Base-by-base conservation (phyloP, 2,113 vertebrate genomes). In the Takifugu bimaculatus region DNA sequence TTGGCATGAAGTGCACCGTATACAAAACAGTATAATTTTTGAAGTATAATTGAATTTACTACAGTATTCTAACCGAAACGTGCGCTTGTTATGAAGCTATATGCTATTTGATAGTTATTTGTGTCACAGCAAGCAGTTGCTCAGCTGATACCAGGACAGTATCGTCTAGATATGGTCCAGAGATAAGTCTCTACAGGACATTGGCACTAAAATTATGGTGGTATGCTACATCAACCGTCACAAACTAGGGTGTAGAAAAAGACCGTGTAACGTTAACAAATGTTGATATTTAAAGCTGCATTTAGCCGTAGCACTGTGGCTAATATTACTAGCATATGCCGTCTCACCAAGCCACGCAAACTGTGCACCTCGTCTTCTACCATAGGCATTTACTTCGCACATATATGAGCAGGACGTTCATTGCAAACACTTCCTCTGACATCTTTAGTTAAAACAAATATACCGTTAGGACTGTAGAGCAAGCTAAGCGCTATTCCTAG, bases 231-330 rank as follows among this genome's bases (percentile, higher is more conserved):
- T 39, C 9, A 39, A 39, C 1, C 5, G 35, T 39, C 35, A 39
- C 35, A 39, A 39, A 10, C 35, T 39, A 39, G 35, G 7, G 35
- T 39, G 35, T 39, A 39, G 35, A 10, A 11, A 39, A 39, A 39
- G 6, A 6, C 35, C 35, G 35, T 39, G 5, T 39, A 39, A 39
- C 7, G 11, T 10, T 15, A 20, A 1, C 13, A 20, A 20, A 20
- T 20, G 20, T 20, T 1, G 6, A 2, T 42, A 1, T 4, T 35
- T 44, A 6, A 49, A 39, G 71, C 75, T 60, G 65, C 39, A 32
- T 29, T 61, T 78, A 81, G 78, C 72, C 5, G n/a, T 3, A 4
- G 42, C 44, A 32, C 26, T 54, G 64, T 60, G 54, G 64, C 62
- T 52, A 60, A n/a, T 15, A 45, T 15, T 15, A 44, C 43, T 11